Evolutionary conservation across 2,113 vertebrate genomes (phyloP).

Genomic region (Columba janthina): DNA sequence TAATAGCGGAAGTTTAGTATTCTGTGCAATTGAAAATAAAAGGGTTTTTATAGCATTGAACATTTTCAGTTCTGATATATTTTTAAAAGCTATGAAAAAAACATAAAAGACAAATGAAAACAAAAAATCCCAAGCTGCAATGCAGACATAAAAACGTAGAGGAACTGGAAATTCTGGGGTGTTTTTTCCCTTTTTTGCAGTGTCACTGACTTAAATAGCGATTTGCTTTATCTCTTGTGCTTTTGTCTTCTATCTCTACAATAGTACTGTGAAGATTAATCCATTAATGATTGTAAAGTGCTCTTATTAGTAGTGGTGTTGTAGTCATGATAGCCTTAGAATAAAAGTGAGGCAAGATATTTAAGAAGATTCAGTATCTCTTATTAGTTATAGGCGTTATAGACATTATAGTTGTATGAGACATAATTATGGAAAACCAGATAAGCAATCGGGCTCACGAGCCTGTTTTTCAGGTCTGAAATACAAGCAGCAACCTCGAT

Average conservation of each 20-base stretch:
- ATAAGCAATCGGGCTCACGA: neutral
- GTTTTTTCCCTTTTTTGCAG: neutral
- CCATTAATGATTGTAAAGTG: constrained; percentile 36
- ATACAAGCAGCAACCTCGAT: neutral
- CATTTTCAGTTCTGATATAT: neutral
- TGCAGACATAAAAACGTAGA: neutral
- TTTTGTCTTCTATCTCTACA: constrained; percentile 43
- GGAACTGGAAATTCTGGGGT: neutral
- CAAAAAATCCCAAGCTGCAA: neutral
- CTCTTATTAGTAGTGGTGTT: neutral
- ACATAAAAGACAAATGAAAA: neutral
- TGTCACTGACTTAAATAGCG: neutral
- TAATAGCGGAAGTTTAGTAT: neutral
- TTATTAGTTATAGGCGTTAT: neutral
- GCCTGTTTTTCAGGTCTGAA: neutral
- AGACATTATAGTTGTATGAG: neutral
- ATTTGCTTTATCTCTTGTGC: constrained; percentile 36
- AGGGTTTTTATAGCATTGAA: neutral
- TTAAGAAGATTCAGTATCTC: constrained; percentile 18
- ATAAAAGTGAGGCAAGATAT: constrained; percentile 41
- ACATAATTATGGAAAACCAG: neutral
- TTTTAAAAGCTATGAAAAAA: neutral
- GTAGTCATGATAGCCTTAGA: neutral
- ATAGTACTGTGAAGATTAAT: constrained; percentile 42
- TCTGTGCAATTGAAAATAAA: neutral